Percentiles rank a stretch among this genome's conserved stretches.
Evolutionary conservation across 2,797 vertebrate genomes (phyloP).

Genomic region (Periparus ater): DNA sequence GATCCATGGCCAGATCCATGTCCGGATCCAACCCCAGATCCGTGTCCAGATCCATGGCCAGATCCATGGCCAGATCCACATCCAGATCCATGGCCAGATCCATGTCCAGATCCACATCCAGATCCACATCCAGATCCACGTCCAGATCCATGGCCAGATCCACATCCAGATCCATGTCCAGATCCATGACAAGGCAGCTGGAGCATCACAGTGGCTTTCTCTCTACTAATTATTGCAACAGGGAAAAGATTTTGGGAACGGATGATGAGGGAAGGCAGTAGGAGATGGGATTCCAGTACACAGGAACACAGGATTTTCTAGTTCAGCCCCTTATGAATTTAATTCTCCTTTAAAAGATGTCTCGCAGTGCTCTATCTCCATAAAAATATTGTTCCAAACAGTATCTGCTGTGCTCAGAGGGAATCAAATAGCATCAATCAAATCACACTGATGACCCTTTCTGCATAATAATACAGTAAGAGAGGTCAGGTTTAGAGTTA

Average conservation of each 20-base stretch:
- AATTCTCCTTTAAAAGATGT: slow-evolving; percentile 10
- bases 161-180: too few relatives aligned
- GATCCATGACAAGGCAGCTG: not conserved
- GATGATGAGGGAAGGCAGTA: not conserved
- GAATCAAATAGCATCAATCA: slow-evolving; percentile 31
- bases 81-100: too few relatives aligned
- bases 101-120: too few relatives aligned
- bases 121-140: too few relatives aligned
- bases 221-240: not conserved
- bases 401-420: slow-evolving; percentile 31
- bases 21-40: too few relatives aligned
- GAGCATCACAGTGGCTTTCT: not conserved
- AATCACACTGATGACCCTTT: slow-evolving; percentile 15
- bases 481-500: not conserved
- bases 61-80: too few relatives aligned
- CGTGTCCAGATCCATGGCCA: too few relatives aligned
- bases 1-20: too few relatives aligned
- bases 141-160: too few relatives aligned
- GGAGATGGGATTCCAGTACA: not conserved
- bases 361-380: not conserved
- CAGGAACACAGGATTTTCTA: not conserved
- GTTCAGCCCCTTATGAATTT: not conserved
- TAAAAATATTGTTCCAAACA: slow-evolving; percentile 7
- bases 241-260: not conserved
- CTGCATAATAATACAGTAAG: not conserved